These are phyloP conservation scores for Cherax destructor DNA, from an alignment of 1,140 invertebrate genomes.

Conservation along the genomic window DNA sequence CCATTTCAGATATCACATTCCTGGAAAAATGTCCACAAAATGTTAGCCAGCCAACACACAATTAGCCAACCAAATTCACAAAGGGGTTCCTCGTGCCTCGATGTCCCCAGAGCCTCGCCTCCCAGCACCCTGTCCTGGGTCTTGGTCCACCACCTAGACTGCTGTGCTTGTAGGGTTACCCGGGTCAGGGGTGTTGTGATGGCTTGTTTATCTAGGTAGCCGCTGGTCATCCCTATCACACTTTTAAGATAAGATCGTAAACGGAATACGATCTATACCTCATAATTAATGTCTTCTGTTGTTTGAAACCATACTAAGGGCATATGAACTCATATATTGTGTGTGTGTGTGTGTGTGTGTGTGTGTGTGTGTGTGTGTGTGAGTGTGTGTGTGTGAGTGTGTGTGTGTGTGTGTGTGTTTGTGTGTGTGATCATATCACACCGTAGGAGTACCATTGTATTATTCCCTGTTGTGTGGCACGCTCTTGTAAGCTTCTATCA, in stretches of 20 bases:
- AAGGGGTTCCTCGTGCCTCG: conserved; percentile 11
- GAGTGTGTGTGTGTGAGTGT: background rate
- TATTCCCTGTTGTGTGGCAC: background rate
- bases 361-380: no score
- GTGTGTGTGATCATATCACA: background rate
- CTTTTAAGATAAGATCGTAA: conserved; percentile 1
- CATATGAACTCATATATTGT: no score
- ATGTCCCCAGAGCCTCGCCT: background rate
- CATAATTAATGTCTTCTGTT: conserved; percentile 30
- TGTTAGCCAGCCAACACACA: background rate
- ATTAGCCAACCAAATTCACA: background rate
- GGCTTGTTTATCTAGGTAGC: conserved; percentile 45
- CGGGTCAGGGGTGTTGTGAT: conserved; percentile 63
- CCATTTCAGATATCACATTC: background rate
- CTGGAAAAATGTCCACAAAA: background rate
- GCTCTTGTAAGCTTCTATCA: background rate
- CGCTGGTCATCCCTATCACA: conserved; percentile 29
- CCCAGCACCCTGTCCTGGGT: conserved; percentile 21
- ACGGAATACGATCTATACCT: conserved; percentile 50
- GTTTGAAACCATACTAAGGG: conserved; percentile 30
- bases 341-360: no score
- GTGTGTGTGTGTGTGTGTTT: no score
- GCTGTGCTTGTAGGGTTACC: conserved; percentile 62
- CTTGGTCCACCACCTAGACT: conserved; percentile 45
- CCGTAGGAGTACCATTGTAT: background rate